These are phyloP conservation scores for Gobius niger DNA, from an alignment of 2,113 vertebrate species.

Conservation along the genomic window DNA sequence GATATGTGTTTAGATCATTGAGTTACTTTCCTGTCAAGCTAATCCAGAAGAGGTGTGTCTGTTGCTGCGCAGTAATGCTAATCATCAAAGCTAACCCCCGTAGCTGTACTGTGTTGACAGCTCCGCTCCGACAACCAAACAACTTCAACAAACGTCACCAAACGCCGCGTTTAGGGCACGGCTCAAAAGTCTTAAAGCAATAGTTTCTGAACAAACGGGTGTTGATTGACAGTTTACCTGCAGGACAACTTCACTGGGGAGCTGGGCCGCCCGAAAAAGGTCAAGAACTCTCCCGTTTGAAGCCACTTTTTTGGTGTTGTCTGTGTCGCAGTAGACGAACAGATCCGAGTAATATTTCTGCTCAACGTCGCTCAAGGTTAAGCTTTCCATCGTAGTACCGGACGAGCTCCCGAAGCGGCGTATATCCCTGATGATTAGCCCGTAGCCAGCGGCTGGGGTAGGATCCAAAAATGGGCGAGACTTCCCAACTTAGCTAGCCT, in stretches of 20 bases:
- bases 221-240: slow-evolving; percentile 79
- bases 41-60: slow-evolving; percentile 71
- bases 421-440: slow-evolving; percentile 50
- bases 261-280: slow-evolving; percentile 95
- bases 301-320: slow-evolving; percentile 96
- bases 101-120: slow-evolving; percentile 29
- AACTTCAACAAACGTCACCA: slow-evolving; percentile 2
- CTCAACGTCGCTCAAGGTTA: slow-evolving; percentile 92
- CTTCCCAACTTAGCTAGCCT: slow-evolving; percentile 68
- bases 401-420: slow-evolving; percentile 33
- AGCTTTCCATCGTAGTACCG: slow-evolving; percentile 86
- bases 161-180: not conserved
- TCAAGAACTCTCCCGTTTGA: slow-evolving; percentile 91
- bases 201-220: not conserved
- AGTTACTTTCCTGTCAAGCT: slow-evolving; percentile 39
- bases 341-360: slow-evolving; percentile 97
- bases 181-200: too few relatives aligned
- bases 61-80: slow-evolving; percentile 60
- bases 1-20: not conserved
- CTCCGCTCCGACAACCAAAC: slow-evolving; percentile 18
- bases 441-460: slow-evolving; percentile 58
- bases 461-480: slow-evolving; percentile 69
- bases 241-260: slow-evolving; percentile 90
- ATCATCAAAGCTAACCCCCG: slow-evolving; percentile 37
- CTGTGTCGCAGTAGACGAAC: slow-evolving; percentile 96